A percentile compares a stretch with the other conserved stretches of the same genome.
Evolutionary conservation across 2,113 vertebrate genomes (phyloP).

Genomic region (Cyprinus carpio): DNA sequence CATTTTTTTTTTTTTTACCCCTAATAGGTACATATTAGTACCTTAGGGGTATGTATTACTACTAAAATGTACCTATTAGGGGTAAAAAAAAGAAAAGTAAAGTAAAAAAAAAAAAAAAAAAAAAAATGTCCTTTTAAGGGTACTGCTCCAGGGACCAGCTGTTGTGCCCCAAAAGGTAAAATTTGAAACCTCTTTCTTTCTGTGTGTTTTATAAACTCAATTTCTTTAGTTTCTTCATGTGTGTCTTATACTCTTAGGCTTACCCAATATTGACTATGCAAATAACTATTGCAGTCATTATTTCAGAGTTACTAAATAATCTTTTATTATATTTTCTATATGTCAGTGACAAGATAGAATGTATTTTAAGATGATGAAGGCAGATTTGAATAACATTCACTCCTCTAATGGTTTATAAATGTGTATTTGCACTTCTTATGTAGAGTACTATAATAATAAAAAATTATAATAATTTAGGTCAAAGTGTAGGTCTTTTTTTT

Average conservation of each 20-base stretch:
- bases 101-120: too few relatives aligned
- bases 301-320: slow-evolving; percentile 3
- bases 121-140: too few relatives aligned
- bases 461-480: neutral
- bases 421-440: slow-evolving; percentile 41
- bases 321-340: neutral
- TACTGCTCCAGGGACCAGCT: too few relatives aligned
- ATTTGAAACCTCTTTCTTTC: too few relatives aligned
- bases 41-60: too few relatives aligned
- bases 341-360: slow-evolving; percentile 3
- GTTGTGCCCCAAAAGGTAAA: too few relatives aligned
- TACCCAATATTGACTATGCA: slow-evolving; percentile 30
- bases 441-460: slow-evolving; percentile 20
- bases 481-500: neutral
- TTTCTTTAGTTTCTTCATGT: neutral
- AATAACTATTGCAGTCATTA: neutral
- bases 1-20: too few relatives aligned
- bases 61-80: too few relatives aligned
- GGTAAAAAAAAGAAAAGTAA: too few relatives aligned
- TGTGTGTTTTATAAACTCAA: neutral
- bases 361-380: slow-evolving; percentile 35
- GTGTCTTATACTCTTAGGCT: neutral
- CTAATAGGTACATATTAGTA: too few relatives aligned
- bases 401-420: slow-evolving; percentile 23
- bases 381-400: slow-evolving; percentile 11